These are phyloP conservation scores for Toxonevra muliebris DNA, from an alignment of 2,888 invertebrate species.

Conservation along the genomic window DNA sequence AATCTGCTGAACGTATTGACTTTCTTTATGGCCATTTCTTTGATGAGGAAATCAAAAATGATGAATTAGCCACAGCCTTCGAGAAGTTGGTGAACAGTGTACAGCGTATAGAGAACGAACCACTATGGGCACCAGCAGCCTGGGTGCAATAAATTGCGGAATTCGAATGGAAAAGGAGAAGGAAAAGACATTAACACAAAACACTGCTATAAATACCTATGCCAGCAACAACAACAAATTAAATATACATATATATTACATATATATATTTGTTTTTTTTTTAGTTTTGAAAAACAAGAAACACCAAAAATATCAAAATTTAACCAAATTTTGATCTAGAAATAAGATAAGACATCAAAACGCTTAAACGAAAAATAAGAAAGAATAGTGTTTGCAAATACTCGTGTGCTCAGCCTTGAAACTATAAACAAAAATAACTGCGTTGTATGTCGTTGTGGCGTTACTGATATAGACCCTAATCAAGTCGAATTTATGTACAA, in stretches of 20 bases:
- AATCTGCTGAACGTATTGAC: constrained; percentile 86
- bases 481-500: too few relatives aligned
- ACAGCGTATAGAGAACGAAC: constrained; percentile 88
- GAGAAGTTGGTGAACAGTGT: constrained; percentile 84
- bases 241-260: constrained; percentile 4
- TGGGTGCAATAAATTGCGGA: constrained; percentile 81
- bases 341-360: constrained; percentile 19
- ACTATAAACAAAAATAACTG: too few relatives aligned
- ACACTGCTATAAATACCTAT: constrained; percentile 41
- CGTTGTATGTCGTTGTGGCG: too few relatives aligned
- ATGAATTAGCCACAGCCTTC: constrained; percentile 85
- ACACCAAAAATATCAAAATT: constrained; percentile 21
- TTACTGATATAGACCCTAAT: too few relatives aligned
- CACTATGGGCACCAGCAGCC: constrained; percentile 94
- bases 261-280: constrained; percentile 18
- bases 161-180: constrained; percentile 13
- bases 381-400: not conserved
- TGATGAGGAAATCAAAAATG: constrained; percentile 93
- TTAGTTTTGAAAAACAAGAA: constrained; percentile 25
- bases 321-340: constrained; percentile 3
- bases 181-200: constrained; percentile 25
- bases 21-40: constrained; percentile 93
- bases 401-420: too few relatives aligned
- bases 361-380: constrained; percentile 6
- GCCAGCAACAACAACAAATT: constrained; percentile 31